Evolutionary conservation across 2,888 invertebrate species (phyloP).

Genomic region (Metalampra italica): DNA sequence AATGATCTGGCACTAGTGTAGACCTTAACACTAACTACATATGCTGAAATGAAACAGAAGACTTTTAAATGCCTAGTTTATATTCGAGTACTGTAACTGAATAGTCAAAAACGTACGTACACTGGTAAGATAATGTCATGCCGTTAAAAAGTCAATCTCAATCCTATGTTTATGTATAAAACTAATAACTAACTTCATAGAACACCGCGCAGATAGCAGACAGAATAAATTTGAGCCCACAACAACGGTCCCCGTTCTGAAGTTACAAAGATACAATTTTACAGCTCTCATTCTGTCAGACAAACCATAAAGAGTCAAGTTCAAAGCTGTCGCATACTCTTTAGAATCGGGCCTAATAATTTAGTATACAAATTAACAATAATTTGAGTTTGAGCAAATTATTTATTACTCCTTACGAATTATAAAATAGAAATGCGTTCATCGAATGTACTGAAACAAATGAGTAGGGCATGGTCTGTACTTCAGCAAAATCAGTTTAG

Average conservation of each 20-base stretch:
- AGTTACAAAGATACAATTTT: too few relatives aligned
- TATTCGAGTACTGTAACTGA: conserved; percentile 15
- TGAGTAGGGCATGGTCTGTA: neutral
- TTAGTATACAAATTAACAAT: conserved; percentile 10
- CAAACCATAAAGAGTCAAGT: conserved; percentile 20
- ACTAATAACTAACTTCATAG: conserved; percentile 56
- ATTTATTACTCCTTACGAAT: conserved; percentile 22
- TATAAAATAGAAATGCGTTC: conserved; percentile 16
- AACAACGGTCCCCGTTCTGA: neutral
- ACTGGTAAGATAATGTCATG: conserved; percentile 34
- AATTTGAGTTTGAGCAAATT: conserved; percentile 39
- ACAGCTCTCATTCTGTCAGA: conserved; percentile 1
- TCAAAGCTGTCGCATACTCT: conserved; percentile 9
- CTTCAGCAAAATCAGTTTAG: neutral
- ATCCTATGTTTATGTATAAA: conserved; percentile 47
- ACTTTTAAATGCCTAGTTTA: too few relatives aligned
- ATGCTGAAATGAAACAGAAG: too few relatives aligned
- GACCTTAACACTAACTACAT: too few relatives aligned
- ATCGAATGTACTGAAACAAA: conserved; percentile 12
- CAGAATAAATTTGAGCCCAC: conserved; percentile 5
- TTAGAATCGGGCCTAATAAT: conserved; percentile 13
- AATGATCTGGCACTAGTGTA: too few relatives aligned
- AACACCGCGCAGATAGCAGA: conserved; percentile 25
- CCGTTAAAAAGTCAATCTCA: conserved; percentile 24
- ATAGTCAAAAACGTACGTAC: conserved; percentile 35